Evolutionary conservation across 2,888 invertebrate species (phyloP).

Genomic region (Pristionchus maxplancki): DNA sequence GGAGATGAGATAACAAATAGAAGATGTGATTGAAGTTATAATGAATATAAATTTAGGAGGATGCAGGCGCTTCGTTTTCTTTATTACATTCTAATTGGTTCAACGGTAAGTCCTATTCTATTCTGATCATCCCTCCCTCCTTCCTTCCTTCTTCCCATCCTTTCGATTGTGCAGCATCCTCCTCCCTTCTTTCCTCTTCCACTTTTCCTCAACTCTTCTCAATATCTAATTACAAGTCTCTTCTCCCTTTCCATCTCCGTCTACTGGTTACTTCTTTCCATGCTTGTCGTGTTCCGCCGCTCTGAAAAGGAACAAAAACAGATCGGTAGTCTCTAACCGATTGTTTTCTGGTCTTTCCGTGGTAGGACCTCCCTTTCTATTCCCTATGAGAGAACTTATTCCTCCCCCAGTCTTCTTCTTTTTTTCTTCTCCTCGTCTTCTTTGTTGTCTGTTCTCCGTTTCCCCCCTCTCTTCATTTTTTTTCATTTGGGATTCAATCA

Average conservation of each 20-base stretch:
- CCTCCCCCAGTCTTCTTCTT: not conserved
- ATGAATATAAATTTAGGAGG: not conserved
- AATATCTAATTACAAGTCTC: slow-evolving; percentile 17
- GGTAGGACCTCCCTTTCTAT: not conserved
- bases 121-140: no score
- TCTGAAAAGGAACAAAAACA: not conserved
- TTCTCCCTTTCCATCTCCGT: not conserved
- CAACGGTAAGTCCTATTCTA: slow-evolving; percentile 42
- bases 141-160: not conserved
- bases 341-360: not conserved
- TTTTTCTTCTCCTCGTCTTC: no score
- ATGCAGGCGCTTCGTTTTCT: not conserved
- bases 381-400: not conserved
- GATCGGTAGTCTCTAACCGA: slow-evolving; percentile 15
- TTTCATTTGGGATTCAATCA: not conserved
- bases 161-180: not conserved
- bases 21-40: slow-evolving; percentile 13
- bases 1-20: not conserved
- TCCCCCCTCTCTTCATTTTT: not conserved
- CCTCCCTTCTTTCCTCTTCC: not conserved
- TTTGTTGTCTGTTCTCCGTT: not conserved
- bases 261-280: not conserved
- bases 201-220: slow-evolving; percentile 30
- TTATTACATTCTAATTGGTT: slow-evolving; percentile 39
- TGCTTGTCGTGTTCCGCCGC: not conserved